phyloP scores from a whole-genome alignment of 2,797 vertebrate species.

The Sylvilagus floridanus region DNA sequence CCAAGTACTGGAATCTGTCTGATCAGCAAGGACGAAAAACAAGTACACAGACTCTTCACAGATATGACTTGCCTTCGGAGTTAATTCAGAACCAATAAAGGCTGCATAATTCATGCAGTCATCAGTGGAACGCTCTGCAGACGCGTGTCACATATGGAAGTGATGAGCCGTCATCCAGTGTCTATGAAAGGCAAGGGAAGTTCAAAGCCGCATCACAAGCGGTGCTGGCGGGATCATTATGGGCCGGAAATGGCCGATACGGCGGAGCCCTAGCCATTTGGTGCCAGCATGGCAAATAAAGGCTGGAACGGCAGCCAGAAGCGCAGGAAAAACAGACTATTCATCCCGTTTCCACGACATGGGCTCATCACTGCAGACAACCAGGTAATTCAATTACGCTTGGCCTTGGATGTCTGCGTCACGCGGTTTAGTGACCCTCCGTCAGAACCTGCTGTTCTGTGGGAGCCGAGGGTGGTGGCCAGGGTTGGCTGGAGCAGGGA shows the following conservation, averaged over 20 bases:
- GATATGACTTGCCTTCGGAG: background rate
- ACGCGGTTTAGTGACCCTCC: background rate
- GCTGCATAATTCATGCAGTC: background rate
- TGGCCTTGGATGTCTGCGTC: constrained; percentile 57
- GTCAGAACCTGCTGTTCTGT: background rate
- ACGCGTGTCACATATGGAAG: background rate
- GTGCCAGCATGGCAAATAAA: background rate
- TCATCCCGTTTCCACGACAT: background rate
- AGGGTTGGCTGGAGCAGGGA: background rate
- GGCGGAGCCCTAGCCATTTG: background rate
- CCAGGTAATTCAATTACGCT: constrained; percentile 64
- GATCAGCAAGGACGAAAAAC: background rate
- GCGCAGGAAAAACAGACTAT: background rate
- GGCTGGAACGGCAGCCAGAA: background rate
- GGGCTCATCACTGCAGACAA: constrained; percentile 51
- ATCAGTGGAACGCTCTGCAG: background rate
- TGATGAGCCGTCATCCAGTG: background rate
- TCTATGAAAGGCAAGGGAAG: background rate
- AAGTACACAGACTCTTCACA: background rate
- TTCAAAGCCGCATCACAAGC: background rate
- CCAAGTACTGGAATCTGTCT: background rate
- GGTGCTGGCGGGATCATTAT: background rate
- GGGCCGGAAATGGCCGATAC: accelerated
- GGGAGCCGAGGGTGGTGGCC: background rate
- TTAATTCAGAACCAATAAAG: background rate